Base-by-base conservation (phyloP, 2,113 vertebrate species). In the Mastomys natalensis region DNA sequence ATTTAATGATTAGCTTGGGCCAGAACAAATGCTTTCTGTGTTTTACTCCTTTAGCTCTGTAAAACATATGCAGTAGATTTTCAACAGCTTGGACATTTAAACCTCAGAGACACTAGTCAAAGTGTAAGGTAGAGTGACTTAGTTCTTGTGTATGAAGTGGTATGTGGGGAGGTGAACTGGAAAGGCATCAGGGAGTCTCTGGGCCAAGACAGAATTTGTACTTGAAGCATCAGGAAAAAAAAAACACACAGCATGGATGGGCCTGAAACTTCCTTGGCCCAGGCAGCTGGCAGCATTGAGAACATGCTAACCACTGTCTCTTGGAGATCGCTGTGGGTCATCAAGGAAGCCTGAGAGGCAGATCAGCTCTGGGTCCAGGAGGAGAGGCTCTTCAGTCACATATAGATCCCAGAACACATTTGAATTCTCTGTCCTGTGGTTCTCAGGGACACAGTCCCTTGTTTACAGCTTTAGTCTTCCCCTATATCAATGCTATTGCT, bases 401-500 rank as follows among this genome's bases (percentile, higher is more conserved):
- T 64, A 45, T 55, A 73, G 70, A n/a, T 40, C 37, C 3, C 0
- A 0, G 22, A 43, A 19, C 43, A 2, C 1, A 17, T 51, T 37
- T 7, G 2, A 19, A 2, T 72, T 66, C 45, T 40, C 62, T 55
- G 81, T 31, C 22, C 70, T 13, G 7, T 31, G 40, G 48, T 37
- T 45, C 37, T 43, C 48, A 21, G 85, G n/a, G 55, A 43, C 74
- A 68, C 24, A 0, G 45, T 6, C 0, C 0, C 4, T 4, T 81
- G 3, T 13, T 45, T 31, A 5, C 7, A 13, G 62, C 82, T 26
- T 43, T 13, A 60, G 58, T 16, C 34, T 2, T 21, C 34, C 26
- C 72, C 48, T 10, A 0, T 12, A 1, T 34, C 2, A 12, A 9
- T 19, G 12, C 43, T 51, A 3, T n/a, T 3, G 3, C n/a, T 4